phyloP scores from a whole-genome alignment of 2,797 vertebrate genomes.

The Propithecus perrieri region DNA sequence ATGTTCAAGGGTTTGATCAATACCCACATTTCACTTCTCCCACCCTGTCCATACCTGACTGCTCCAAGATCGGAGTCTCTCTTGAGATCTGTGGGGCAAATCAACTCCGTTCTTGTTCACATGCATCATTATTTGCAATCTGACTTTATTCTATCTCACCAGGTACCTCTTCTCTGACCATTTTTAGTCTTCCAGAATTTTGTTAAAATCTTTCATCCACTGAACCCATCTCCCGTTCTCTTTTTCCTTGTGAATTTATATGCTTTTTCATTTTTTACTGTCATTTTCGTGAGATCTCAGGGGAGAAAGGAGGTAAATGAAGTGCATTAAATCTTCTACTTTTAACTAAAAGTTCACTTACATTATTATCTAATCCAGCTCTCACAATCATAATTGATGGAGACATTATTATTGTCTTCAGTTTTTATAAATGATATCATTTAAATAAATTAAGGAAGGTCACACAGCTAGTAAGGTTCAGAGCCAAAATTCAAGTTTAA shows the following conservation, averaged over 20 bases:
- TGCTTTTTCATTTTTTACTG: slow-evolving; percentile 25
- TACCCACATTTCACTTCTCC: background rate
- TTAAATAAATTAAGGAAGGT: slow-evolving; percentile 27
- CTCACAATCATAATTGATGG: slow-evolving; percentile 11
- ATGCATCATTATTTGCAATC: background rate
- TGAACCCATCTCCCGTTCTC: background rate
- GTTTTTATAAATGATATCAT: background rate
- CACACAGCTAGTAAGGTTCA: background rate
- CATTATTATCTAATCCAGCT: slow-evolving; percentile 17
- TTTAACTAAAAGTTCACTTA: background rate
- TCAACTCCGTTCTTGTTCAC: background rate
- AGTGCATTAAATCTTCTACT: background rate
- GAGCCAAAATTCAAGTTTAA: background rate
- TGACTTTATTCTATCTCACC: background rate
- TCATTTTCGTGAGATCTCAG: background rate
- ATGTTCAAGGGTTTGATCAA: background rate
- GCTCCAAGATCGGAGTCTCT: background rate
- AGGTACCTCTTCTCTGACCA: background rate
- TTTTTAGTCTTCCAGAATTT: background rate
- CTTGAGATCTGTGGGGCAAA: background rate
- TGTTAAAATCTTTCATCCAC: background rate
- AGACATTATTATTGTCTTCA: background rate
- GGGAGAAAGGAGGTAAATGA: background rate
- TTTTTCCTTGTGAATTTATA: background rate
- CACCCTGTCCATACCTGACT: background rate